Conservation (phyloP, 2,797 vertebrate species). For the Serranus cabrilla region DNA sequence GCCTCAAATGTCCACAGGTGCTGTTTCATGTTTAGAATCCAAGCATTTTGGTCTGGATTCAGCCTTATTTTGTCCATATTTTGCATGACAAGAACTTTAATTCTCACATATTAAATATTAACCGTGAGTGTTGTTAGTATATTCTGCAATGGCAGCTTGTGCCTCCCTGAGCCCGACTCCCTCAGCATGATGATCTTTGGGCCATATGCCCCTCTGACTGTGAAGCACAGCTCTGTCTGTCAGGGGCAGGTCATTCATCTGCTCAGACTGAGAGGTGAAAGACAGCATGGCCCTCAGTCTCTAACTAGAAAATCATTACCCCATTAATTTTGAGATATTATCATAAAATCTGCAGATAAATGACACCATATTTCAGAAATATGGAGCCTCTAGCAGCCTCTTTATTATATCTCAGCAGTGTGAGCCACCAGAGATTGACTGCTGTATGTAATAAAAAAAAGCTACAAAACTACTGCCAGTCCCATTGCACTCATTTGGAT, state of each 20-base stretch:
- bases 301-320: background rate
- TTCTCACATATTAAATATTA: background rate
- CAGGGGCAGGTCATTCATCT: constrained; percentile 23
- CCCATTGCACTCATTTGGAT: background rate
- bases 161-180: constrained; percentile 3
- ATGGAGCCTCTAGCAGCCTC: background rate
- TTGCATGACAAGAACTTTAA: background rate
- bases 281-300: background rate
- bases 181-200: constrained; percentile 16
- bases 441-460: background rate
- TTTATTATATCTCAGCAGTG: background rate
- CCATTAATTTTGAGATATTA: background rate
- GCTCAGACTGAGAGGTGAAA: constrained; percentile 9
- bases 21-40: background rate
- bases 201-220: constrained; percentile 30
- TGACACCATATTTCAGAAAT: background rate
- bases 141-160: background rate
- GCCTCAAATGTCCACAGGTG: background rate
- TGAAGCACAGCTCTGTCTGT: constrained; percentile 28
- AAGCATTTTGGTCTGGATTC: background rate
- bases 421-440: background rate
- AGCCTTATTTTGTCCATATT: background rate
- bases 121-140: background rate
- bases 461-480: background rate
- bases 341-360: background rate